phyloP scores from a whole-genome alignment of 1,140 invertebrate species.

The Drosophila grimshawi region DNA sequence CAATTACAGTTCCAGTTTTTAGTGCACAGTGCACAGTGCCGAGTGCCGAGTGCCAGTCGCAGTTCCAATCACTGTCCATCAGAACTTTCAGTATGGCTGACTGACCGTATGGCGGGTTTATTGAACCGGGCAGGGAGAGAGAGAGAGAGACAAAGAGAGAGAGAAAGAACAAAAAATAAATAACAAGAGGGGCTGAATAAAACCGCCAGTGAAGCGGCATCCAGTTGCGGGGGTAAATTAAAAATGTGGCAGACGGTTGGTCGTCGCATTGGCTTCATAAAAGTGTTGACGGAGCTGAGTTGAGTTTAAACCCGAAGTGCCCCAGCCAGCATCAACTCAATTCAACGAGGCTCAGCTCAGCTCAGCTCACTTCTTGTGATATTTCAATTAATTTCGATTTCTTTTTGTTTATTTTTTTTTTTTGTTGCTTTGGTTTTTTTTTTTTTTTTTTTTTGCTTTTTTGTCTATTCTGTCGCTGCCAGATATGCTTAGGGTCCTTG shows the following conservation, averaged over 20 bases:
- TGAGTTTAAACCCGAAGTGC: constrained; percentile 19
- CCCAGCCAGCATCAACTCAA: constrained; percentile 4
- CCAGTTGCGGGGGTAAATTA: constrained; percentile 65
- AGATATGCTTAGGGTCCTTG: constrained; percentile 42
- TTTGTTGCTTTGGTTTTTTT: background rate
- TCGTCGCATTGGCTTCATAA: constrained; percentile 64
- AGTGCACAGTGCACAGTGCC: background rate
- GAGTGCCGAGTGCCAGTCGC: constrained; percentile 15
- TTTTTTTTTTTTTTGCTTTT: background rate
- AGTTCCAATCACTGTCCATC: constrained; percentile 14
- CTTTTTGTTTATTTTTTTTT: constrained; percentile 48
- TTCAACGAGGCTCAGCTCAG: background rate
- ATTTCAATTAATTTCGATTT: constrained; percentile 79
- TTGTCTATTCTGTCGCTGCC: constrained; percentile 41
- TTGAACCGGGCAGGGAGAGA: constrained; percentile 56
- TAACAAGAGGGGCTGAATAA: constrained; percentile 21
- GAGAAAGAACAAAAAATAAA: background rate
- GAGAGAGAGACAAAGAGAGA: constrained; percentile 2
- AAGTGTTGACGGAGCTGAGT: constrained; percentile 53
- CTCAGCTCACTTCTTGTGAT: constrained; percentile 53
- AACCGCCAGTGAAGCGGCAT: constrained; percentile 33
- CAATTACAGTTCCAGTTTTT: background rate
- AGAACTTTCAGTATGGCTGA: constrained; percentile 29
- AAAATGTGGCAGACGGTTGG: constrained; percentile 64
- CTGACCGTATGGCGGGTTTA: constrained; percentile 64